A percentile compares a stretch with the other conserved stretches of the same genome.
These are phyloP conservation scores for Grapholita molesta DNA, from an alignment of 1,140 invertebrate genomes.

Conservation along the genomic window DNA sequence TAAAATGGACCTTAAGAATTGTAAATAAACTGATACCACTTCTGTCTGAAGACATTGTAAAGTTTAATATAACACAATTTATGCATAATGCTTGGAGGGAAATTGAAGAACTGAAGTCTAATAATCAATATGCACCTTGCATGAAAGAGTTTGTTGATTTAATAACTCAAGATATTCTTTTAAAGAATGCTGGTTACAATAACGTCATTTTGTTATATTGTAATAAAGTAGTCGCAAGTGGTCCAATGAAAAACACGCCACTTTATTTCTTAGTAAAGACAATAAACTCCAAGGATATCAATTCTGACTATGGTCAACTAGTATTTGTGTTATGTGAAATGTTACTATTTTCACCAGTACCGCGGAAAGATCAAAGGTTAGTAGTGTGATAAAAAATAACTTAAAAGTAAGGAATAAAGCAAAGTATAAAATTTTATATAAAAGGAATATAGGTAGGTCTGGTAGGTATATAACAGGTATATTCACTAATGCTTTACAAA, in stretches of 20 bases:
- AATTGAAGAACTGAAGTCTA: slow-evolving; percentile 62
- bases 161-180: slow-evolving; percentile 45
- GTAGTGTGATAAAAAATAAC: background rate
- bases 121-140: slow-evolving; percentile 53
- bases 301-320: slow-evolving; percentile 35
- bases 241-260: slow-evolving; percentile 44
- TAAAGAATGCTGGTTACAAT: slow-evolving; percentile 43
- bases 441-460: background rate
- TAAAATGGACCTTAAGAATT: slow-evolving; percentile 58
- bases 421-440: too few species aligned
- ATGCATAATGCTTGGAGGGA: slow-evolving; percentile 59
- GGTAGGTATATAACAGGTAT: background rate
- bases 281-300: slow-evolving; percentile 38
- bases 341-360: slow-evolving; percentile 46
- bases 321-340: slow-evolving; percentile 57
- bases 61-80: slow-evolving; percentile 45
- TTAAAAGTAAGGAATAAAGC: background rate
- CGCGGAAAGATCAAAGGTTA: slow-evolving; percentile 62
- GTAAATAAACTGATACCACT: slow-evolving; percentile 40
- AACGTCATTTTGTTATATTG: slow-evolving; percentile 50
- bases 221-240: slow-evolving; percentile 55
- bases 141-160: slow-evolving; percentile 56
- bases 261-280: slow-evolving; percentile 49
- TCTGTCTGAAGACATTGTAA: slow-evolving; percentile 26
- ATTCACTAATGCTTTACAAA: background rate